These are phyloP conservation scores for Drosophila yakuba DNA, from an alignment of 1,140 invertebrate genomes.

Conservation along the genomic window DNA sequence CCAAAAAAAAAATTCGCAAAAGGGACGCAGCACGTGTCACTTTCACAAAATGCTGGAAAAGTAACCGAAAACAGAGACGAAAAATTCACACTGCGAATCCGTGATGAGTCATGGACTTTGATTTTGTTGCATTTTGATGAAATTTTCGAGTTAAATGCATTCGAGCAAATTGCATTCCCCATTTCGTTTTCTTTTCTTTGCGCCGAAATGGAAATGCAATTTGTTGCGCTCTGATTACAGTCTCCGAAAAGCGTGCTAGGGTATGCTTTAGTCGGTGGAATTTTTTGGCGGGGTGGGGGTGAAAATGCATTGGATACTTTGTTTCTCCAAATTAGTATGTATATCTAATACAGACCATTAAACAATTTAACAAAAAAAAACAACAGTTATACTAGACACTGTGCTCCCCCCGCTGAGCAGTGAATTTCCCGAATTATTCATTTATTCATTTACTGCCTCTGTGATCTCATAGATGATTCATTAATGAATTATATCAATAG, in stretches of 20 bases:
- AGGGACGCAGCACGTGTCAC: slow-evolving; percentile 62
- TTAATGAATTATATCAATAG: slow-evolving; percentile 5
- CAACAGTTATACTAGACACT: background rate
- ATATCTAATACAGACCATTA: slow-evolving; percentile 18
- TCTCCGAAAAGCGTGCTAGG: slow-evolving; percentile 38
- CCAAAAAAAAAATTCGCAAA: slow-evolving; percentile 38
- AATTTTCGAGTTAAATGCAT: slow-evolving; percentile 56
- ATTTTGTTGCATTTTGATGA: slow-evolving; percentile 34
- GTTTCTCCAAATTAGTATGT: slow-evolving; percentile 25
- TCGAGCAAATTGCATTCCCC: slow-evolving; percentile 43
- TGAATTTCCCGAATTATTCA: slow-evolving; percentile 11
- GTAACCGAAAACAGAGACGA: background rate
- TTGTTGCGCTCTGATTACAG: slow-evolving; percentile 69
- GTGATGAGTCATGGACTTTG: slow-evolving; percentile 56
- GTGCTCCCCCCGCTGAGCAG: background rate
- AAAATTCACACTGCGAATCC: slow-evolving; percentile 28
- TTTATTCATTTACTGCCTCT: slow-evolving; percentile 27
- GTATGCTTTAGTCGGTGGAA: slow-evolving; percentile 1
- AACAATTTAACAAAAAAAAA: slow-evolving; percentile 20
- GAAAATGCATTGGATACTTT: slow-evolving; percentile 19
- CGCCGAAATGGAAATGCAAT: slow-evolving; percentile 70
- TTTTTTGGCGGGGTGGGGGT: background rate
- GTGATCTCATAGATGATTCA: slow-evolving; percentile 48
- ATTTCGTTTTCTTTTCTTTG: slow-evolving; percentile 47
- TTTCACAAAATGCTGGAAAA: slow-evolving; percentile 59